phyloP scores from a whole-genome alignment of 2,888 invertebrate genomes.

The Ptycholaimellus sp. region DNA sequence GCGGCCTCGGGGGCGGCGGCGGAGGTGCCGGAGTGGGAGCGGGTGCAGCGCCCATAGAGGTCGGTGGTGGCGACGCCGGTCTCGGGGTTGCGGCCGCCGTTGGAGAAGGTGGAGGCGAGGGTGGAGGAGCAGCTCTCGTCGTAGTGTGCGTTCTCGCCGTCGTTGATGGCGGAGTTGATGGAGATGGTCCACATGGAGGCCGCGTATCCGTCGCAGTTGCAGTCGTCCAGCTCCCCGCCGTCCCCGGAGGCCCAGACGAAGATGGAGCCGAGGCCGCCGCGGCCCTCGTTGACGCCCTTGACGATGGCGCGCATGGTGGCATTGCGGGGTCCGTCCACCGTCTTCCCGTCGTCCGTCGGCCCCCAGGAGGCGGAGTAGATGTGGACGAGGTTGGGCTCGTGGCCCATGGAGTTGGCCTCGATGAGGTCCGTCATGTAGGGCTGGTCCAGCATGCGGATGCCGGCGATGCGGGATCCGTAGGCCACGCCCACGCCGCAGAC shows the following conservation, averaged over 20 bases:
- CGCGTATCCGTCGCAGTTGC: slow-evolving; percentile 96
- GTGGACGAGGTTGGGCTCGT: slow-evolving; percentile 54
- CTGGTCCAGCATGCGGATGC: slow-evolving; percentile 95
- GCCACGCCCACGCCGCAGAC: slow-evolving; percentile 97
- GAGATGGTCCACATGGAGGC: slow-evolving; percentile 99
- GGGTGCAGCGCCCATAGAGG: slow-evolving; percentile 90
- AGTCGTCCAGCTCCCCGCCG: slow-evolving; percentile 82
- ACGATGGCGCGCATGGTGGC: slow-evolving; percentile 98
- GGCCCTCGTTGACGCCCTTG: slow-evolving; percentile 91
- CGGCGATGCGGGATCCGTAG: slow-evolving; percentile 89
- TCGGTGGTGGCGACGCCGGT: slow-evolving; percentile 97
- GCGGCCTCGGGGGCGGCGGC: slow-evolving; percentile 98
- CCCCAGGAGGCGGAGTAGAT: slow-evolving; percentile 99
- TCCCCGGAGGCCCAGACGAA: slow-evolving; percentile 99
- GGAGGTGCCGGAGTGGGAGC: slow-evolving; percentile 92
- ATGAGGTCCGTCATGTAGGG: slow-evolving; percentile 99
- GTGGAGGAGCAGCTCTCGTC: slow-evolving; percentile 98
- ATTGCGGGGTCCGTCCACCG: slow-evolving; percentile 92
- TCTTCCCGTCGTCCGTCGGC: slow-evolving; percentile 96
- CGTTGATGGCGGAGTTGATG: slow-evolving; percentile 97
- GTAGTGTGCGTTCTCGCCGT: slow-evolving; percentile 96
- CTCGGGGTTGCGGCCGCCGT: slow-evolving; percentile 86
- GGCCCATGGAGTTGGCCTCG: slow-evolving; percentile 36
- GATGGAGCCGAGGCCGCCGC: slow-evolving; percentile 82
- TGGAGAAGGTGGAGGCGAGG: slow-evolving; percentile 90